Base-by-base conservation (phyloP, 1,140 invertebrate species). In the Aleiodes sp. region DNA sequence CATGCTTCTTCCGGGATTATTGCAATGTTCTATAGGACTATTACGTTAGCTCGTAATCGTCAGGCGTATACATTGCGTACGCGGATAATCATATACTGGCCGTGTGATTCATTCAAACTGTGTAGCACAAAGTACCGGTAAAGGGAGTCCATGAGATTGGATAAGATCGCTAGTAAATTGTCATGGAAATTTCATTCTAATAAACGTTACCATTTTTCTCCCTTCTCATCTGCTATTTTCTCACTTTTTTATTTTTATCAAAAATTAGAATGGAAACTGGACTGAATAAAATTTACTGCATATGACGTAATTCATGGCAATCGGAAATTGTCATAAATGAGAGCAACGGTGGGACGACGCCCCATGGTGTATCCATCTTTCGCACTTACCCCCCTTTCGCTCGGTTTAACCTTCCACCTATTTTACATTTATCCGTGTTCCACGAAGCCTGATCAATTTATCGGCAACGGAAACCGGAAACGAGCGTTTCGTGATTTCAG, bases 271-370 rank as follows among this genome's bases (percentile, higher is more conserved):
- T 52, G 46, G 46, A 52, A 52, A 24, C 26, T 52, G 46, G 21
- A 52, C 26, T 21, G 46, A 21, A n/a, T n/a, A 16, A 52, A 43
- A 37, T 67, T 26, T 29, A 12, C 19, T 2, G 46, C 21, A 14
- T 57, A 26, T 68, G 63, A 75, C 70, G 73, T 75, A 78, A 80
- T 79, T 78, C 75, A 73, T 67, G 75, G 76, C 78, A 79, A 81
- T 79, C 78, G 79, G 79, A 80, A 80, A 75, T 79, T 72, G 74
- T 73, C 75, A 73, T 64, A 63, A 70, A 61, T 62, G 33, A 29
- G 26, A 35, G n/a, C n/a, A n/a, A n/a, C n/a, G n/a, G n/a, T n/a
- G n/a, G n/a, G n/a, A n/a, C n/a, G n/a, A n/a, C 31, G 57, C 39
- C 16, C 24, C 26, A 4, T 14, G 10, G 35, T 9, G 33, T 41